These are phyloP conservation scores for Gastracanthus pulcherrimus DNA, from an alignment of 2,888 invertebrate species.

Conservation along the genomic window DNA sequence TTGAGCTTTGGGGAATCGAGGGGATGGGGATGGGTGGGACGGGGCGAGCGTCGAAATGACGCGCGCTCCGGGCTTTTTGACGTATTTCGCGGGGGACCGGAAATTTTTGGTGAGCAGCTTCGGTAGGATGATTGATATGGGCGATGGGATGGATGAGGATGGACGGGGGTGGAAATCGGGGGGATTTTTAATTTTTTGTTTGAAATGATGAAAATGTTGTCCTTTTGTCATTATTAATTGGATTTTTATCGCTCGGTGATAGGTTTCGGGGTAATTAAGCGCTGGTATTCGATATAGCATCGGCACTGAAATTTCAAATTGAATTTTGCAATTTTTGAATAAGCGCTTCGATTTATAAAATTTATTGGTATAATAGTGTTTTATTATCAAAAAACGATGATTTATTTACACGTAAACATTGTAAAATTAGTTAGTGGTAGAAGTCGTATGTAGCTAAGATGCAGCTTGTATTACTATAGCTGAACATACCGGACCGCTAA, in stretches of 20 bases:
- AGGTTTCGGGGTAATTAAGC: neutral
- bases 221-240: neutral
- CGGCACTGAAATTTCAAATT: neutral
- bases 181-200: neutral
- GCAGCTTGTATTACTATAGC: too few relatives aligned
- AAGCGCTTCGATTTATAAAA: neutral
- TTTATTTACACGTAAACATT: too few relatives aligned
- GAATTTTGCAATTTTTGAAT: neutral
- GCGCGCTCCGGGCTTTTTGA: neutral
- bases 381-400: neutral
- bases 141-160: neutral
- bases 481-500: too few relatives aligned
- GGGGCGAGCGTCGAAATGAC: neutral
- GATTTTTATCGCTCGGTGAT: neutral
- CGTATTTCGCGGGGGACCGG: neutral
- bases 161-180: neutral
- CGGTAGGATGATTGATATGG: neutral
- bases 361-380: neutral
- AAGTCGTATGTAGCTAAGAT: too few relatives aligned
- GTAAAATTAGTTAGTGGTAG: too few relatives aligned
- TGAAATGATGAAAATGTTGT: neutral
- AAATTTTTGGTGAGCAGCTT: neutral
- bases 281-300: neutral
- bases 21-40: neutral
- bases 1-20: too few relatives aligned